These are phyloP conservation scores for Drosophila tropicalis DNA, from an alignment of 1,140 invertebrate species.

Conservation along the genomic window DNA sequence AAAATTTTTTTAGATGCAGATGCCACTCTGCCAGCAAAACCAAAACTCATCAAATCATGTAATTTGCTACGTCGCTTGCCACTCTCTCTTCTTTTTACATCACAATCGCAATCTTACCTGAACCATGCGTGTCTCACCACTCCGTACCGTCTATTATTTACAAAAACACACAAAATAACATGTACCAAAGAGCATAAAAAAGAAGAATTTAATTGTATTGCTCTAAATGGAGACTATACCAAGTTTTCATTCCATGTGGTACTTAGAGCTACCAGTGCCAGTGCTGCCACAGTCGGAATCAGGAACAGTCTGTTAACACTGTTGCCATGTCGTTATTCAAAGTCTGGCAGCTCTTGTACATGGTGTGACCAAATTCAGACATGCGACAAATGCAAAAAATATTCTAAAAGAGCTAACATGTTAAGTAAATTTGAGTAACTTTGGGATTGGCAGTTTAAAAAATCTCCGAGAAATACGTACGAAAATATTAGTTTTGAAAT, in stretches of 20 bases:
- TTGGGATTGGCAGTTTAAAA: too few species aligned
- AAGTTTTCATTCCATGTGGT: constrained; percentile 14
- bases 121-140: background rate
- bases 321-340: background rate
- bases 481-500: too few species aligned
- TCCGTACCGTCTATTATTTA: constrained; percentile 6
- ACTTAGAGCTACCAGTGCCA: constrained; percentile 6
- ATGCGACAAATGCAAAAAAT: too few species aligned
- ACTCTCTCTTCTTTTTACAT: background rate
- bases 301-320: constrained; percentile 3
- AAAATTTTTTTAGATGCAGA: constrained; percentile 7
- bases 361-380: background rate
- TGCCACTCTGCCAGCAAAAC: constrained; percentile 7
- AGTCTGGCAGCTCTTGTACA: background rate
- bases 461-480: too few species aligned
- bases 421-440: too few species aligned
- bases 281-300: background rate
- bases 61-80: constrained; percentile 7
- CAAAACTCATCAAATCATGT: constrained; percentile 11
- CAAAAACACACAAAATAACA: constrained; percentile 13
- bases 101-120: background rate
- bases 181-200: constrained; percentile 11
- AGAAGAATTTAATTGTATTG: constrained; percentile 3
- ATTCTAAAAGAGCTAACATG: too few species aligned
- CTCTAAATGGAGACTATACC: constrained; percentile 9